phyloP scores from a whole-genome alignment of 2,888 invertebrate species.

The Beris chalybata region DNA sequence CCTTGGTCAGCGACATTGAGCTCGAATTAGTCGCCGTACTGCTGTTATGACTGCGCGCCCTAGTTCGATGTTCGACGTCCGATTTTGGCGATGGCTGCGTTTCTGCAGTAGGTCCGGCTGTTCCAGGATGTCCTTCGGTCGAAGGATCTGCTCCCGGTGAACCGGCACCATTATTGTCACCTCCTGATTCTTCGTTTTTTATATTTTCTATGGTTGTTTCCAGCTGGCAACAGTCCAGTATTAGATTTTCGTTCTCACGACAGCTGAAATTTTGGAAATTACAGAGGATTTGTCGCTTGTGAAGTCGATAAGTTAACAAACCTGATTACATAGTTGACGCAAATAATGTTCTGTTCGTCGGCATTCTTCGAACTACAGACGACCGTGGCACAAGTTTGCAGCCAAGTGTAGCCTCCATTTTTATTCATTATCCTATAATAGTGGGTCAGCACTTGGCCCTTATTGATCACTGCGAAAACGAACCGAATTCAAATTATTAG shows the following conservation, averaged over 20 bases:
- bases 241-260: constrained; percentile 81
- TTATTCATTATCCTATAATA: constrained; percentile 97
- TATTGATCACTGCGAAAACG: constrained; percentile 79
- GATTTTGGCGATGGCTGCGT: constrained; percentile 57
- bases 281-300: background rate
- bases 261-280: constrained; percentile 43
- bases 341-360: constrained; percentile 96
- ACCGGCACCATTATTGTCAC: constrained; percentile 83
- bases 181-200: constrained; percentile 75
- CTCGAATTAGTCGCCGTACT: constrained; percentile 31
- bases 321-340: constrained; percentile 97
- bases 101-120: constrained; percentile 54
- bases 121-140: constrained; percentile 58
- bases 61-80: constrained; percentile 46
- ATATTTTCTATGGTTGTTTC: constrained; percentile 78
- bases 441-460: constrained; percentile 94
- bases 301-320: constrained; percentile 51
- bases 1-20: constrained; percentile 38
- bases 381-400: constrained; percentile 96
- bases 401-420: constrained; percentile 93
- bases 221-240: constrained; percentile 92
- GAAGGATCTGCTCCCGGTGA: constrained; percentile 80
- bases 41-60: constrained; percentile 49
- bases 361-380: constrained; percentile 94
- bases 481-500: constrained; percentile 36